phyloP scores from a whole-genome alignment of 1,140 invertebrate genomes.

The Euura lappo region DNA sequence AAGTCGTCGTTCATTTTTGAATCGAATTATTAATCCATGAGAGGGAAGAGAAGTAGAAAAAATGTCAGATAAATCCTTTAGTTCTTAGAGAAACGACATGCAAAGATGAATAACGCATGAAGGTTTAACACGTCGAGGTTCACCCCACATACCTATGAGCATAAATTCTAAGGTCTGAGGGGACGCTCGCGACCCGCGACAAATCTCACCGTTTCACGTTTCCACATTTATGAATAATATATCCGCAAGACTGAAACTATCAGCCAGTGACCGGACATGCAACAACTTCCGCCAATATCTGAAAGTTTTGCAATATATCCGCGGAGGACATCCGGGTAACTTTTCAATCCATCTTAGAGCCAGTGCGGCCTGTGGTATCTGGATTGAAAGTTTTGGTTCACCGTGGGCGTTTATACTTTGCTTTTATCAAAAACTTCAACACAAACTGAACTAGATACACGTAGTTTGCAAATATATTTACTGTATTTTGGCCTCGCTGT shows the following conservation, averaged over 20 bases:
- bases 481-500: slow-evolving; percentile 2
- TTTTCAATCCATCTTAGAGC: slow-evolving; percentile 1
- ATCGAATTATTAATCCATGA: too few species aligned
- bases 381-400: neutral
- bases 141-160: neutral
- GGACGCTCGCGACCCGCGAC: neutral
- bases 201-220: too few species aligned
- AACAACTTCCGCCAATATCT: neutral
- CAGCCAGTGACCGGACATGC: neutral
- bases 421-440: neutral
- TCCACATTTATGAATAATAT: too few species aligned
- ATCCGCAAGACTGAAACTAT: neutral
- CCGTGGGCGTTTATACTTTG: neutral
- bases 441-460: neutral
- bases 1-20: neutral
- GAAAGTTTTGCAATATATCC: slow-evolving; percentile 4
- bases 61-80: neutral
- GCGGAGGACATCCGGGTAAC: neutral
- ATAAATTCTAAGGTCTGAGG: neutral
- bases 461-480: too few species aligned
- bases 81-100: neutral
- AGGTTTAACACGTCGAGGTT: neutral
- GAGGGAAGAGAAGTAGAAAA: neutral
- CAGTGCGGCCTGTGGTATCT: too few species aligned
- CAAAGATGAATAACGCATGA: neutral